A percentile compares a stretch with the other conserved stretches of the same genome.
Conservation (phyloP, 2,888 invertebrate species). For the Pammene aurita region DNA sequence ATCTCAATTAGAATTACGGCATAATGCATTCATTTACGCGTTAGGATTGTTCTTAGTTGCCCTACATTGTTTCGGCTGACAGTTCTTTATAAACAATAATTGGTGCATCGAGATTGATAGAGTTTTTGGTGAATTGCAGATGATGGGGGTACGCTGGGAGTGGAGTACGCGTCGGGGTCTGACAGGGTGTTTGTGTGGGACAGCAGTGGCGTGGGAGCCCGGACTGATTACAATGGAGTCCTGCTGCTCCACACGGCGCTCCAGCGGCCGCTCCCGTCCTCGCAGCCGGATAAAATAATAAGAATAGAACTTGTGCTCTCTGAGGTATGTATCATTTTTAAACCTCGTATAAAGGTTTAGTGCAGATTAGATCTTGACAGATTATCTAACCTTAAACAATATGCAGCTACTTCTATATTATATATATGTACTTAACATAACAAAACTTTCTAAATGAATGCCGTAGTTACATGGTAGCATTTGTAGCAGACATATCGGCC, state of each 20-base stretch:
- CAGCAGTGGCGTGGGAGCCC: constrained; percentile 90
- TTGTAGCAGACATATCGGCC: no score
- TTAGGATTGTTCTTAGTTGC: constrained; percentile 50
- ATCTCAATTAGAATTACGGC: constrained; percentile 27
- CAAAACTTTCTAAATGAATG: no score
- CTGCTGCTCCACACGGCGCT: constrained; percentile 94
- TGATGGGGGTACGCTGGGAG: constrained; percentile 86
- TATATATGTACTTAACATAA: no score
- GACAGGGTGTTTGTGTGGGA: constrained; percentile 94
- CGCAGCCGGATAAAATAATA: constrained; percentile 88
- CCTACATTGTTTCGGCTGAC: constrained; percentile 79
- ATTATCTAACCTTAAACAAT: constrained; percentile 15
- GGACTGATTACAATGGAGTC: constrained; percentile 96
- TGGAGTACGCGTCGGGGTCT: constrained; percentile 89
- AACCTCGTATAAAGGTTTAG: not conserved
- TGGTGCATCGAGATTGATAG: constrained; percentile 33
- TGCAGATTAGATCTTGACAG: not conserved
- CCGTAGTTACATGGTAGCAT: no score
- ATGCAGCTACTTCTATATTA: not conserved
- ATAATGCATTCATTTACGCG: constrained; percentile 36
- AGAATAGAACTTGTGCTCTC: constrained; percentile 93
- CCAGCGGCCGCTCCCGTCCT: constrained; percentile 90
- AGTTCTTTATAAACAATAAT: constrained; percentile 76
- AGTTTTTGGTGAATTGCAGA: constrained; percentile 69
- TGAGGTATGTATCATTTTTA: constrained; percentile 83